Percentiles rank a stretch among this genome's conserved stretches.
Evolutionary conservation across 2,113 vertebrate genomes (phyloP).

Genomic region (Plestiodon gilberti): DNA sequence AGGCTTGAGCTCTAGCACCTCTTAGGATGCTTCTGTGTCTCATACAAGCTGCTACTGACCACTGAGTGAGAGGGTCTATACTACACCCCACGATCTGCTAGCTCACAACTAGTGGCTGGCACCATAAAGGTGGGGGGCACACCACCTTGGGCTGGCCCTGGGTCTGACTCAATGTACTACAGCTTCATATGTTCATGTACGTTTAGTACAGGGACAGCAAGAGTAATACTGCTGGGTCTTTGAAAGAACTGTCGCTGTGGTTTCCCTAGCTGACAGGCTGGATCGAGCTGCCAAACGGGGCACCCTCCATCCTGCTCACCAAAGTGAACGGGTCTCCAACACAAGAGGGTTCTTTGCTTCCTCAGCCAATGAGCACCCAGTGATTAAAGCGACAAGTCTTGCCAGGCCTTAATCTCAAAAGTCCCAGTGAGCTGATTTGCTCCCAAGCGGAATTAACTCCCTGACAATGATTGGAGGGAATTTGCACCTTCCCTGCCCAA

Average conservation of each 20-base stretch:
- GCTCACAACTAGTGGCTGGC: too few relatives aligned
- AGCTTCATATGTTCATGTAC: too few relatives aligned
- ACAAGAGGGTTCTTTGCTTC: neutral
- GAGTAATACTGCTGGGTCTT: too few relatives aligned
- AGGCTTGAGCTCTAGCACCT: neutral
- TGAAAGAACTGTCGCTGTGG: too few relatives aligned
- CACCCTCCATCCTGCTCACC: neutral
- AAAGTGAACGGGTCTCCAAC: neutral
- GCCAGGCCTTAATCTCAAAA: slow-evolving; percentile 7
- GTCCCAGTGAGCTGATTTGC: neutral
- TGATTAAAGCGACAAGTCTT: neutral
- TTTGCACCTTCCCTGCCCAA: neutral
- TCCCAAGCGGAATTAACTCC: neutral
- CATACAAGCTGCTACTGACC: neutral
- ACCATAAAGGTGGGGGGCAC: too few relatives aligned
- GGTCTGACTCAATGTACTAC: too few relatives aligned
- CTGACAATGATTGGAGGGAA: too few relatives aligned
- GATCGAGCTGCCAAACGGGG: neutral
- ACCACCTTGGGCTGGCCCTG: too few relatives aligned
- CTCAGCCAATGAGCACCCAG: neutral
- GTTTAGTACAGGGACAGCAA: neutral
- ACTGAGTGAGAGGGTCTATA: neutral
- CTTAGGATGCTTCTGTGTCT: neutral
- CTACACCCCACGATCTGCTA: neutral
- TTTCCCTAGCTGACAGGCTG: too few relatives aligned